These are phyloP conservation scores for Antheraea mylitta DNA, from an alignment of 1,140 invertebrate species.

Conservation along the genomic window DNA sequence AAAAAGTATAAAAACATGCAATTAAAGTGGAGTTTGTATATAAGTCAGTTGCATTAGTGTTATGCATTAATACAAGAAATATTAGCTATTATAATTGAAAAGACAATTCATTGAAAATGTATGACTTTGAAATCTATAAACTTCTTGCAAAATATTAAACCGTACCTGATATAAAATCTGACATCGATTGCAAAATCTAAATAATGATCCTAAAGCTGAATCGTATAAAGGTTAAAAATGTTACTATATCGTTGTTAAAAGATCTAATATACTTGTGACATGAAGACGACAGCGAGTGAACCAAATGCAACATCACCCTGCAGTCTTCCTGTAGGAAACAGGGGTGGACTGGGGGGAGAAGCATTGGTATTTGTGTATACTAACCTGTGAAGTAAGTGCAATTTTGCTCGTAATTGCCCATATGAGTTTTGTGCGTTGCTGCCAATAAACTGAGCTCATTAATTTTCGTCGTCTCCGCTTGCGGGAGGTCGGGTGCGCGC, in stretches of 20 bases:
- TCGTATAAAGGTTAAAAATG: slow-evolving; percentile 61
- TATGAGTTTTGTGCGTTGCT: slow-evolving; percentile 78
- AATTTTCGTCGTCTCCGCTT: slow-evolving; percentile 77
- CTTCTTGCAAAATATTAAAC: slow-evolving; percentile 34
- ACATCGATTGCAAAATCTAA: slow-evolving; percentile 1
- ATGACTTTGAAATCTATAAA: slow-evolving; percentile 32
- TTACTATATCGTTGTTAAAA: not conserved
- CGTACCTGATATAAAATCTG: slow-evolving; percentile 20
- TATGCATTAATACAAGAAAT: slow-evolving; percentile 19
- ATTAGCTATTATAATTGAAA: slow-evolving; percentile 35
- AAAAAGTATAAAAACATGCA: slow-evolving; percentile 15
- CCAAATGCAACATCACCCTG: slow-evolving; percentile 66
- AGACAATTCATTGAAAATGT: slow-evolving; percentile 21
- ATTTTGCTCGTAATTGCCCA: slow-evolving; percentile 78
- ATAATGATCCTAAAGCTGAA: slow-evolving; percentile 34
- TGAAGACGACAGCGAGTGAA: slow-evolving; percentile 49
- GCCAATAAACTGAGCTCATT: slow-evolving; percentile 78
- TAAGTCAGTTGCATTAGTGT: slow-evolving; percentile 36
- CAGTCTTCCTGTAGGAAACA: slow-evolving; percentile 75
- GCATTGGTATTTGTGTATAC: slow-evolving; percentile 72
- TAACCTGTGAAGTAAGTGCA: slow-evolving; percentile 78
- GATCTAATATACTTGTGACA: slow-evolving; percentile 41
- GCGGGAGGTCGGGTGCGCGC: slow-evolving; percentile 72
- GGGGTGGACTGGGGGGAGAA: slow-evolving; percentile 75
- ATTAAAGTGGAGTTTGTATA: not conserved